Evolutionary conservation across 1,140 invertebrate species (phyloP), one percentile per base, ranked within the genome.

Genomic region (Hydropsyche tenuis): DNA sequence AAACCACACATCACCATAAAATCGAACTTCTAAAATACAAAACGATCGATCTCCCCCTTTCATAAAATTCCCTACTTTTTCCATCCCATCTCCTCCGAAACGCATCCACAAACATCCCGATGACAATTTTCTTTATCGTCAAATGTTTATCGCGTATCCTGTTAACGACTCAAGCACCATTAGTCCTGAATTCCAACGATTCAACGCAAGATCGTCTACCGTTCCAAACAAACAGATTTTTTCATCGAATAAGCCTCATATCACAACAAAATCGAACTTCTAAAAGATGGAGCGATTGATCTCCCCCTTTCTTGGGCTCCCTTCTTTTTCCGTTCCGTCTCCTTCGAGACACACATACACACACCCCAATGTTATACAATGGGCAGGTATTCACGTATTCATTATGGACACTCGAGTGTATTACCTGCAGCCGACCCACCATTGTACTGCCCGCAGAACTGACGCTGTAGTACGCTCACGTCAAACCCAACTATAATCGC

Each of bases 371-470:
- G 60, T 73, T 73, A 73, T 73, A 73, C 71, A 73, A 74, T 74
- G 60, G 74, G 51, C 70, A 75, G 69, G 69, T 69, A 75, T 74
- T 74, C 73, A 68, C 65, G 73, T 69, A 74, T 75, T 66, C 69
- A 75, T 72, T 75, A 75, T 69, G 64, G 70, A 75, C 56, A 72
- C 69, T 69, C 74, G 64, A 65, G 63, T 48, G 62, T 64, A 73
- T 73, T 63, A 63, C 56, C 70, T 48, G 56, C 42, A 42, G 43
- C 62, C 22, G 60, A 72, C 70, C 62, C n/a, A n/a, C 30, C 30
- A 37, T 37, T 37, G 30, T 37, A 9, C 30, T 37, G 30, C 30
- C 9, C 60, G 71, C 43, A 30, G 18, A 16, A 42, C 16, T 48
- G 45, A 37, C 43, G 48, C 45, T 68, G 43, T 63, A 60, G n/a